phyloP scores from a whole-genome alignment of 2,797 vertebrate species.

The Danio albolineatus region DNA sequence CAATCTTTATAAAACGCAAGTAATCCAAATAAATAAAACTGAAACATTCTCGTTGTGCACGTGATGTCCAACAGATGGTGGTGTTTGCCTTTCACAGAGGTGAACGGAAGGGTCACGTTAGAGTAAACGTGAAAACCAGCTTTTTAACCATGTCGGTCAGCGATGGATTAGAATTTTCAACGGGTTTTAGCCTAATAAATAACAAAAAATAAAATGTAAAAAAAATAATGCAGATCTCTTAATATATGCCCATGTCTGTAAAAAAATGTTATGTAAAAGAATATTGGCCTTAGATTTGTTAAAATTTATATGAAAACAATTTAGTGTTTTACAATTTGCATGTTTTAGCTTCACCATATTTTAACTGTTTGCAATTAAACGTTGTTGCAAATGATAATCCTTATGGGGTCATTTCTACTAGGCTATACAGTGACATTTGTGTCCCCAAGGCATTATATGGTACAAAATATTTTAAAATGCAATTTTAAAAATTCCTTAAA shows the following conservation, averaged over 20 bases:
- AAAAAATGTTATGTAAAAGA: too few relatives aligned
- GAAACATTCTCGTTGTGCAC: neutral
- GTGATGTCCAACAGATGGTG: conserved; percentile 71
- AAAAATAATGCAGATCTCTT: neutral
- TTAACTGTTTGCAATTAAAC: too few relatives aligned
- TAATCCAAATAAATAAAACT: neutral
- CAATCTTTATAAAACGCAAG: neutral
- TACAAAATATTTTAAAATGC: too few relatives aligned
- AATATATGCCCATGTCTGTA: neutral
- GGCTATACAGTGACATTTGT: too few relatives aligned
- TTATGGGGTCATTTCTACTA: too few relatives aligned
- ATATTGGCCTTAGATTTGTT: too few relatives aligned
- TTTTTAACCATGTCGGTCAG: neutral
- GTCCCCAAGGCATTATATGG: too few relatives aligned
- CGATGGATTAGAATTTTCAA: neutral
- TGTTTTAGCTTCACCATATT: too few relatives aligned
- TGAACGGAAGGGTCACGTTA: conserved; percentile 46
- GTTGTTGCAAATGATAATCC: too few relatives aligned
- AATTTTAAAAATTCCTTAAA: too few relatives aligned
- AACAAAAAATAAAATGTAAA: neutral
- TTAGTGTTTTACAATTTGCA: too few relatives aligned
- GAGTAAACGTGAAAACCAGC: conserved; percentile 6
- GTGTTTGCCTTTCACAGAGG: conserved; percentile 40
- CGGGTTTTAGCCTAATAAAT: neutral
- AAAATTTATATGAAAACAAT: too few relatives aligned